Percentiles rank a stretch among this genome's conserved stretches.
phyloP scores from a whole-genome alignment of 2,888 invertebrate species.

The Amphipyra berbera region DNA sequence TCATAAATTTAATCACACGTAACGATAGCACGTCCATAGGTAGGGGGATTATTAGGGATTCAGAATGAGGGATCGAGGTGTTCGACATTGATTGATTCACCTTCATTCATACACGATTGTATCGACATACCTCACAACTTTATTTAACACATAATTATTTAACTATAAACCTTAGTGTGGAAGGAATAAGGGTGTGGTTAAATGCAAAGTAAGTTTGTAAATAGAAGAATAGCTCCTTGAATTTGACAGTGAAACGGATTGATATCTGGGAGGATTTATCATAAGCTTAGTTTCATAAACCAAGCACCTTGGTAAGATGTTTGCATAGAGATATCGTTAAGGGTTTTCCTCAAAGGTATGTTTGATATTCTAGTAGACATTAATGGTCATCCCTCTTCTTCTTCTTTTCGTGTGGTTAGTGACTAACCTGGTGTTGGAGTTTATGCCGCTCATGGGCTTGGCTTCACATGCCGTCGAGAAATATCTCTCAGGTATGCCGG shows the following conservation, averaged over 20 bases:
- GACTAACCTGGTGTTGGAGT: too few species aligned
- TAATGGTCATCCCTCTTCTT: too few species aligned
- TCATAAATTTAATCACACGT: constrained; percentile 63
- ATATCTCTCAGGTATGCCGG: too few species aligned
- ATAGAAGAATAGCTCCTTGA: constrained; percentile 59
- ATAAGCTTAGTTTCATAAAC: constrained; percentile 64
- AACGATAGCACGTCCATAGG: constrained; percentile 58
- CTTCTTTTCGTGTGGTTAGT: too few species aligned
- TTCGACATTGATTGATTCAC: constrained; percentile 78
- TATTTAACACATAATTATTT: not conserved
- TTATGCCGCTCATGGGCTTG: too few species aligned
- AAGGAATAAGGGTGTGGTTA: constrained; percentile 2
- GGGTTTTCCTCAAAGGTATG: too few species aligned
- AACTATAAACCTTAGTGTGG: constrained; percentile 21
- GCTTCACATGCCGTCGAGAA: too few species aligned
- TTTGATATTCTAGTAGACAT: too few species aligned
- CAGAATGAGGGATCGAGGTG: constrained; percentile 67
- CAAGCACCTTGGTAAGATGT: constrained; percentile 40
- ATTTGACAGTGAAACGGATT: constrained; percentile 67
- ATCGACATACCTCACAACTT: constrained; percentile 50
- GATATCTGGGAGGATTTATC: constrained; percentile 65
- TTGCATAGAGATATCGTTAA: constrained; percentile 19
- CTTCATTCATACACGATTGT: constrained; percentile 64
- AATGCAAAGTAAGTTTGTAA: constrained; percentile 33
- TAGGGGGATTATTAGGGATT: constrained; percentile 57